Evolutionary conservation across 2,888 invertebrate genomes (phyloP).

Genomic region (Tenthredo notha): DNA sequence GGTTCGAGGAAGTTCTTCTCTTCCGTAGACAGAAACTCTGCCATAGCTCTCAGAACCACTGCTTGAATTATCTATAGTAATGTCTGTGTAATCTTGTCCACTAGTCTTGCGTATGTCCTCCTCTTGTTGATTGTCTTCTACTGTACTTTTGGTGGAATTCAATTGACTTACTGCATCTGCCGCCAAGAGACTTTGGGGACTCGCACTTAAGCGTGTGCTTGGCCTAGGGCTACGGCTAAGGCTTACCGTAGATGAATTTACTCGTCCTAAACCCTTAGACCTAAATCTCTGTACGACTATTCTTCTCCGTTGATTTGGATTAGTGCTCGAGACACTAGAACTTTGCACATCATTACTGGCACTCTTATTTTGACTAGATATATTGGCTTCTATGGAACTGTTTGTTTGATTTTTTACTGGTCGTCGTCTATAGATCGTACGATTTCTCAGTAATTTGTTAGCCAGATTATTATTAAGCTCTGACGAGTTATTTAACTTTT

Average conservation of each 20-base stretch:
- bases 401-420: slow-evolving; percentile 30
- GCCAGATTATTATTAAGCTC: neutral
- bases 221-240: neutral
- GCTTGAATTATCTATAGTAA: slow-evolving; percentile 37
- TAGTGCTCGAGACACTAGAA: slow-evolving; percentile 50
- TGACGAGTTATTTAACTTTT: neutral
- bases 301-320: slow-evolving; percentile 42
- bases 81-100: slow-evolving; percentile 32
- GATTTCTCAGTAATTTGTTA: slow-evolving; percentile 17
- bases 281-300: slow-evolving; percentile 46
- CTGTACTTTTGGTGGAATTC: slow-evolving; percentile 33
- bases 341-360: slow-evolving; percentile 53
- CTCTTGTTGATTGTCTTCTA: neutral
- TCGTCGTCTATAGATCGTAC: slow-evolving; percentile 25
- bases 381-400: slow-evolving; percentile 45
- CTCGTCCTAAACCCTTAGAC: slow-evolving; percentile 22
- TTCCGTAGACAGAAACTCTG: slow-evolving; percentile 12
- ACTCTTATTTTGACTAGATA: slow-evolving; percentile 53
- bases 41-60: slow-evolving; percentile 40
- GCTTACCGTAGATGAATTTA: neutral
- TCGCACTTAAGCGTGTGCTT: neutral
- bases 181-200: neutral
- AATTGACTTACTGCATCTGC: neutral
- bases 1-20: slow-evolving; percentile 34
- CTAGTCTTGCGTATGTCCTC: slow-evolving; percentile 31